Base-by-base conservation (phyloP, 2,888 invertebrate genomes). In the Marasmarcha lunaedactyla region DNA sequence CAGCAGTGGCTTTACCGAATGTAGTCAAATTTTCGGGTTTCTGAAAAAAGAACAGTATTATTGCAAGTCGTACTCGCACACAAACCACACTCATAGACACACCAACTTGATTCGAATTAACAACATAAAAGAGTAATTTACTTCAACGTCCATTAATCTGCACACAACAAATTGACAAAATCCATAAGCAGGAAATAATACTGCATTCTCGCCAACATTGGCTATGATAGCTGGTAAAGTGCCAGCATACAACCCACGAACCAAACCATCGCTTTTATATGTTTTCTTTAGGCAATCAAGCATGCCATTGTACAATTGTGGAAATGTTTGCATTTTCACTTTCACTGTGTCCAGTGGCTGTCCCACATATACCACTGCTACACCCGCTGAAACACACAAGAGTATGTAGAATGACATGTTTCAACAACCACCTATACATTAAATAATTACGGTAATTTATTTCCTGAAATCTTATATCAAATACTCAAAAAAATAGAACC, bases 291-390 rank as follows among this genome's bases (percentile, higher is more conserved):
- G 89, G 71, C 99, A 99, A 55, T 92, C 81, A 36, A 89, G 77
- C 90, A 97, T 96, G 52, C 91, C 93, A 47, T 86, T 88, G 69
- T 99, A 98, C 35, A 95, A 63, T 7, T 88, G 81, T 0, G 98
- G 98, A 66, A 97, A 99, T 33, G 98, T 95, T 79, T 99, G 99
- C 91, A 99, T 94, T 81, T 99, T 99, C 15, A 99, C 99, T 87
- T 99, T 99, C 1, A 99, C 92, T 6, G 98, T 99, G 65, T 99
- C 99, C 52, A 99, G 71, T 1, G 99, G 98, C 67, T 99, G 99
- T 0, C 98, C 98, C 3, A 97, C 95, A 74, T 96, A 96, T 1
- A 98, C 98, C 36, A 93, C 88, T 2, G 96, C 95, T 35, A 91
- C 85, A 15, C 97, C 99, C 60, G 97, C 98, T 96, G 57, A 52